Evolutionary conservation across 2,113 vertebrate genomes (phyloP), one percentile per base, ranked within the genome.

Genomic region (Chamaetylas fuelleborni): DNA sequence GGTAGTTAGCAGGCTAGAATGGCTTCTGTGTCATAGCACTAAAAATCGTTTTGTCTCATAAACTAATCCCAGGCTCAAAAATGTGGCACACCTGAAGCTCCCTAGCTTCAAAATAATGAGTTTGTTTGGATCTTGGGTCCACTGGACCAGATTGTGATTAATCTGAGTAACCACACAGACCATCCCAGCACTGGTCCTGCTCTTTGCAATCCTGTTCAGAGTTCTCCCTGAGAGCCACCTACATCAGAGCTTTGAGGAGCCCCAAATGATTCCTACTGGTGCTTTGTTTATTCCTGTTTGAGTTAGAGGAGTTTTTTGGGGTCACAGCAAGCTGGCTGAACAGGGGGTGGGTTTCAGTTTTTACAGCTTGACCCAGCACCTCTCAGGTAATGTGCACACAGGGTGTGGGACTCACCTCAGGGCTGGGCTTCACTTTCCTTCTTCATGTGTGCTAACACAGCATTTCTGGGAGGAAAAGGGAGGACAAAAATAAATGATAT

Each of bases 1-100:
- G 58, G 89, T 87, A 88, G 91, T 90, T 97, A 91, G 89, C 89
- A 93, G 83, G 19, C 69, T 74, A 18, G 61, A 89, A 95, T 66
- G 60, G 66, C 90, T 95, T 90, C 81, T 88, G 86, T 71, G 62
- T 92, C 66, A 73, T 28, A 94, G 73, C 42, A 43, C 70, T 54
- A 42, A 82, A 97, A 92, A 94, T 94, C 14, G 0, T 85, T 96
- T 77, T 22, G 45, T 57, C 87, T 90, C 78, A 61, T 95, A 85
- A 89, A 91, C 84, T 93, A 84, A 93, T 91, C 45, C 62, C 11
- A 87, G 58, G 57, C 84, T 80, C 62, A 57, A 87, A 95, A 81
- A 61, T 60, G 65, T 73, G 45, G 45, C 65, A 51, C 77, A 61
- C 62, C 57, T 71, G 33, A 87, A 81, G 82, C 48, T 90, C 14